Percentiles rank a stretch among this genome's conserved stretches.
These are phyloP conservation scores for Chaenodraco wilsoni DNA, from an alignment of 2,797 vertebrate genomes.

Conservation along the genomic window DNA sequence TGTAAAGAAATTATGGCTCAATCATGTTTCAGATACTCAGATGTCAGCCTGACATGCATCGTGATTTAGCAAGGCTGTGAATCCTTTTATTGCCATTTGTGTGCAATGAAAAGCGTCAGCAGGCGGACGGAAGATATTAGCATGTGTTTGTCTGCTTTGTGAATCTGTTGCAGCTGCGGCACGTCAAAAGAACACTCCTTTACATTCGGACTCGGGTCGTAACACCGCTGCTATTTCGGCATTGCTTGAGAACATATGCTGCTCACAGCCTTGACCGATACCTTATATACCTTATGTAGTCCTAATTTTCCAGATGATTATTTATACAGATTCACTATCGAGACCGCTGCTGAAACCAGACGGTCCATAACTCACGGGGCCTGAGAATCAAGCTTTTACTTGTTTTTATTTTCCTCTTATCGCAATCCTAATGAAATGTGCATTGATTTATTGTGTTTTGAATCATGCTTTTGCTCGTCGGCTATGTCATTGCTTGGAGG, in stretches of 20 bases:
- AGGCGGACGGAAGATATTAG: conserved; percentile 63
- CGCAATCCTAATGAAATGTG: conserved; percentile 48
- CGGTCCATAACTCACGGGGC: conserved; percentile 63
- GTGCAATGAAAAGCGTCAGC: conserved; percentile 59
- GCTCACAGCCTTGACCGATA: conserved; percentile 57
- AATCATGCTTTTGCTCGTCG: conserved; percentile 47
- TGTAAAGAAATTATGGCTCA: conserved; percentile 46
- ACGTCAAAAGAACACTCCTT: conserved; percentile 53
- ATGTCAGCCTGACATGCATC: conserved; percentile 58
- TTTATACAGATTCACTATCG: conserved; percentile 68
- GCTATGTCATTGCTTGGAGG: conserved; percentile 42
- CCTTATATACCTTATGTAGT: conserved; percentile 55
- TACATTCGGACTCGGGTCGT: conserved; percentile 54
- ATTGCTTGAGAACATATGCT: conserved; percentile 61
- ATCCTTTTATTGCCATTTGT: conserved; percentile 74
- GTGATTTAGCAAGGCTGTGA: conserved; percentile 62
- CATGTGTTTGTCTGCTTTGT: conserved; percentile 82
- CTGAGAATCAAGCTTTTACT: conserved; percentile 44
- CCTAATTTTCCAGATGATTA: conserved; percentile 67
- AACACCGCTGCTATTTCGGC: conserved; percentile 57
- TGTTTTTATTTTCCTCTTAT: conserved; percentile 36
- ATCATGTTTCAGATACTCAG: conserved; percentile 53
- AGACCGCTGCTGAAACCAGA: conserved; percentile 46
- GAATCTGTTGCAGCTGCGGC: conserved; percentile 71
- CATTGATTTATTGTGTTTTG: conserved; percentile 65